These are phyloP conservation scores for Amphimallon solstitiale DNA, from an alignment of 2,888 invertebrate genomes.

Conservation along the genomic window DNA sequence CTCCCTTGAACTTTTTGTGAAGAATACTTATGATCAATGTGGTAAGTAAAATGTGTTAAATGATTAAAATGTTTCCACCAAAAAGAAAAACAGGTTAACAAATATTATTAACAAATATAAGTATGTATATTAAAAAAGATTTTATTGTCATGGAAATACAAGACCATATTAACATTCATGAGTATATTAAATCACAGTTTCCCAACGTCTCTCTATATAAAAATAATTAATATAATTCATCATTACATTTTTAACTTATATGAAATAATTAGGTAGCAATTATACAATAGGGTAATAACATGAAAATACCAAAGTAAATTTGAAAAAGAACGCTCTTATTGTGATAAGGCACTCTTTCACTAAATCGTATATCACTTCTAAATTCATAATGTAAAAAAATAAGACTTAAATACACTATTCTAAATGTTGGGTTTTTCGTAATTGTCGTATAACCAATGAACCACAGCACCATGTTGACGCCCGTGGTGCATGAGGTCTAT, in stretches of 20 bases:
- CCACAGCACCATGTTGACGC: conserved; percentile 81
- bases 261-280: background rate
- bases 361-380: conserved; percentile 29
- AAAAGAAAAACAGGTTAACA: conserved; percentile 13
- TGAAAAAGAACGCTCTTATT: conserved; percentile 14
- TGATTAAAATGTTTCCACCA: background rate
- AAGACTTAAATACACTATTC: conserved; percentile 26
- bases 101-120: conserved; percentile 10
- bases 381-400: conserved; percentile 11
- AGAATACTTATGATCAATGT: conserved; percentile 1
- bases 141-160: conserved; percentile 28
- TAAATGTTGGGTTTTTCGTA: conserved; percentile 75
- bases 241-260: conserved; percentile 4
- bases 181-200: conserved; percentile 31
- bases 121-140: conserved; percentile 28
- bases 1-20: too few relatives aligned
- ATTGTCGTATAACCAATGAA: conserved; percentile 78
- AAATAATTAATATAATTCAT: conserved; percentile 20
- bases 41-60: background rate
- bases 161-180: conserved; percentile 16
- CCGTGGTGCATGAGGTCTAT: conserved; percentile 65
- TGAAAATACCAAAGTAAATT: conserved; percentile 4
- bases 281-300: conserved; percentile 4
- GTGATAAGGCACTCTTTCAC: conserved; percentile 34
- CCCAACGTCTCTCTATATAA: conserved; percentile 10